Evolutionary conservation across 2,888 invertebrate species (phyloP).

Genomic region (Meandrusa payeni): DNA sequence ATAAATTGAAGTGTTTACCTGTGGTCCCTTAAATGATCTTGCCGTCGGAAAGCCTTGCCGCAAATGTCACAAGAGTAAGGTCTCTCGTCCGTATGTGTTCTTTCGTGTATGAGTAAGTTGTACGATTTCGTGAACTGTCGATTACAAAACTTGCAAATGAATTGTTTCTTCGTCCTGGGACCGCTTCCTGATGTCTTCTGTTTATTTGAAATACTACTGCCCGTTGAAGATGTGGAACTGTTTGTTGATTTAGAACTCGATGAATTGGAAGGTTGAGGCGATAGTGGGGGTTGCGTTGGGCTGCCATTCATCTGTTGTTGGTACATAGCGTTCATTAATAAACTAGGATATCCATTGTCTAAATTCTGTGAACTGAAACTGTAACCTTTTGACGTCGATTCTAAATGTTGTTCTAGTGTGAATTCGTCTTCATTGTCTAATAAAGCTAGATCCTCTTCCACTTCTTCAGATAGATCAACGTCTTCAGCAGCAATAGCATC

Average conservation of each 20-base stretch:
- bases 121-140: constrained; percentile 99
- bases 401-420: constrained; percentile 80
- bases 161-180: constrained; percentile 97
- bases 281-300: constrained; percentile 67
- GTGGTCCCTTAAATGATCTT: constrained; percentile 97
- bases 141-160: constrained; percentile 98
- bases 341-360: constrained; percentile 85
- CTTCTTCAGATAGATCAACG: constrained; percentile 85
- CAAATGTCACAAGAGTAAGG: constrained; percentile 99
- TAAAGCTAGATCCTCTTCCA: constrained; percentile 87
- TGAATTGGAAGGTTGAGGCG: constrained; percentile 68
- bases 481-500: constrained; percentile 81
- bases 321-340: constrained; percentile 85
- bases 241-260: constrained; percentile 66
- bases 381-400: constrained; percentile 68
- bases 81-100: constrained; percentile 98
- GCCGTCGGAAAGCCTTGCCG: constrained; percentile 97
- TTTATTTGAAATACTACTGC: constrained; percentile 69
- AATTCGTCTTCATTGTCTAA: constrained; percentile 88
- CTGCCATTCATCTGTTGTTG: constrained; percentile 78
- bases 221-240: constrained; percentile 67
- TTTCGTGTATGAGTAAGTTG: constrained; percentile 97
- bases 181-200: constrained; percentile 79
- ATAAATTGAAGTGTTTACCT: too few relatives aligned
- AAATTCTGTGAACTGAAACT: constrained; percentile 76